Evolutionary conservation across 2,888 invertebrate species (phyloP).

Genomic region (Philopedon plagiatum): DNA sequence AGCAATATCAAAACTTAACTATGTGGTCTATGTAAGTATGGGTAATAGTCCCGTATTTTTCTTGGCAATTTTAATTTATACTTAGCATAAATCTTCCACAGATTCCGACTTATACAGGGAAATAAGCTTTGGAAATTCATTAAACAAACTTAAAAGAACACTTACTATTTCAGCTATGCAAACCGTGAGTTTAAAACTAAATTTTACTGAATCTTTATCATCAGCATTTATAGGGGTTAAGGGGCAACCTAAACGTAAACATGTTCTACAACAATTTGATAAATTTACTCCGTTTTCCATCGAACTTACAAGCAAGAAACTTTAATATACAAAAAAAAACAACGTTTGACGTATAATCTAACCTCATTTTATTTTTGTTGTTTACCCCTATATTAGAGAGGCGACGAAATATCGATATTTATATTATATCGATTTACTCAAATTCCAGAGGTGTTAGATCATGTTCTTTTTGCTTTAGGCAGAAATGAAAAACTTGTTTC

Average conservation of each 20-base stretch:
- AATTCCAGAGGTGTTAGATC: no score
- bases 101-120: no score
- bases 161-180: constrained; percentile 66
- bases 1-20: no score
- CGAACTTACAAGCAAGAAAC: neutral
- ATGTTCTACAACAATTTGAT: constrained; percentile 65
- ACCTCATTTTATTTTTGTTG: neutral
- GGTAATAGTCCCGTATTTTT: no score
- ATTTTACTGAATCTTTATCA: constrained; percentile 64
- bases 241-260: constrained; percentile 64
- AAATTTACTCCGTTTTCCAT: constrained; percentile 61
- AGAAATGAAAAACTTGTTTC: no score
- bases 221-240: constrained; percentile 62
- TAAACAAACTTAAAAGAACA: neutral
- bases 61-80: no score
- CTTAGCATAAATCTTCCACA: no score
- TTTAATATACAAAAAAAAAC: neutral
- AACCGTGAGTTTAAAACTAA: constrained; percentile 63
- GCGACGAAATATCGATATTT: no score
- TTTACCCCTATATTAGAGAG: neutral
- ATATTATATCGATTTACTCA: no score
- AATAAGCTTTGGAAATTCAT: no score
- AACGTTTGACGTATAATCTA: neutral
- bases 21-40: no score
- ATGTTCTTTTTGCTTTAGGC: no score